phyloP scores from a whole-genome alignment of 2,797 vertebrate genomes.

The Carapus acus region DNA sequence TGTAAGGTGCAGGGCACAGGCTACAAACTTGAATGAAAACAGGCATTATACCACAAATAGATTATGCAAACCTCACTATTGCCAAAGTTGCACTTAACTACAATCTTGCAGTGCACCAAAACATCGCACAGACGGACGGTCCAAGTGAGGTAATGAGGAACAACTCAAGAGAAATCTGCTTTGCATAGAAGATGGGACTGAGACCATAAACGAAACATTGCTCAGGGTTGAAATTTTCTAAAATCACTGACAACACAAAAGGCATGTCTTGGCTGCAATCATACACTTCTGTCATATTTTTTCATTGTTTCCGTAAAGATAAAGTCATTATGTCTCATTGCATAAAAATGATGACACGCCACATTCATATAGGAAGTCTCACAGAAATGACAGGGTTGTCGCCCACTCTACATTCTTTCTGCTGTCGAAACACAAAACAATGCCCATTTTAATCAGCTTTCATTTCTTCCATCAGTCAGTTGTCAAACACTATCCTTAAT shows the following conservation, averaged over 20 bases:
- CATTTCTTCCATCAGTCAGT: conserved; percentile 50
- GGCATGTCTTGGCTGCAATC: background rate
- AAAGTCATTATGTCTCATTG: conserved; percentile 15
- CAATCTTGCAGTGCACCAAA: conserved; percentile 38
- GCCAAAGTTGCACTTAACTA: conserved; percentile 40
- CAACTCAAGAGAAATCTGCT: conserved; percentile 50
- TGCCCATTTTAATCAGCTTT: conserved; percentile 51
- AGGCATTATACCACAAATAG: conserved; percentile 36
- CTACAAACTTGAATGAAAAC: conserved; percentile 13
- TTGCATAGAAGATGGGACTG: conserved; percentile 43
- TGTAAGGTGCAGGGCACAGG: conserved; percentile 22
- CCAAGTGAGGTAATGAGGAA: conserved; percentile 28
- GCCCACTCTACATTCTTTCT: conserved; percentile 23
- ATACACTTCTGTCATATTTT: background rate
- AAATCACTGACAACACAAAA: conserved; percentile 23
- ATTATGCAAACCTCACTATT: conserved; percentile 36
- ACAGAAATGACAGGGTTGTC: conserved; percentile 35
- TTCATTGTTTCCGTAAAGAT: conserved; percentile 14
- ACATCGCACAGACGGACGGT: conserved; percentile 39
- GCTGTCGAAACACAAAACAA: conserved; percentile 43
- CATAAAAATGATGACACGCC: conserved; percentile 23
- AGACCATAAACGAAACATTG: conserved; percentile 36
- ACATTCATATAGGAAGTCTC: conserved; percentile 29
- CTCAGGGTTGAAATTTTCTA: conserved; percentile 13
- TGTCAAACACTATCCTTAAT: conserved; percentile 66